Evolutionary conservation across 2,888 invertebrate species (phyloP), one percentile per base, ranked within the genome.

Genomic region (Acleris emargana): DNA sequence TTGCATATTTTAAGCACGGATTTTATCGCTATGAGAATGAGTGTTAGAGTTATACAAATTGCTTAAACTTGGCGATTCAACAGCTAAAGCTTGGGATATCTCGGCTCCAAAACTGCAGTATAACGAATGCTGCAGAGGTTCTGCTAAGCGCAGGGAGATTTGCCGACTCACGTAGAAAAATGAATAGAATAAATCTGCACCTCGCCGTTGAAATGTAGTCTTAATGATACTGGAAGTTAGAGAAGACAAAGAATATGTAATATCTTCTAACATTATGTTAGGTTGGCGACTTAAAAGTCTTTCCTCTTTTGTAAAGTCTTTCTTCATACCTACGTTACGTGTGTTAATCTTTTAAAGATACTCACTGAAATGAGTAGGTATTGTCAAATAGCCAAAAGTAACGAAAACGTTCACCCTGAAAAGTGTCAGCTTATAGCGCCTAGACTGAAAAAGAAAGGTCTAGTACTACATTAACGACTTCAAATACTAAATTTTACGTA

Each of bases 111-210:
- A 79, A 78, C 75, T 77, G 80, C 79, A 79, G 72, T 77, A 75
- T 79, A 82, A 80, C 79, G 79, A 79, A 76, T 78, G 73, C 76
- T 78, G 73, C 72, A 72, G 74, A 70, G 74, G 73, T 76, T 78
- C 74, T 70, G 69, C 70, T 71, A 73, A 75, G 79, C 76, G 73
- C 76, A 77, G 74, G 77, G 76, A 80, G 82, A 82, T 83, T 83
- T 83, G 71, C 78, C 67, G 73, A 77, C 73, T 76, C 70, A 71
- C 70, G 68, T 71, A 78, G 81, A 82, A 81, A 83, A 80, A 81
- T 82, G 76, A 76, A 78, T 76, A 74, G 72, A 77, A 77, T 79
- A 79, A 78, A 80, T 80, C 76, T 69, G 68, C 67, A 72, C 71
- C 68, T 63, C 69, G 70, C 72, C 67, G 75, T 71, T 73, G 75